Conservation (phyloP, 2,113 vertebrate genomes). For the Orcinus orca region DNA sequence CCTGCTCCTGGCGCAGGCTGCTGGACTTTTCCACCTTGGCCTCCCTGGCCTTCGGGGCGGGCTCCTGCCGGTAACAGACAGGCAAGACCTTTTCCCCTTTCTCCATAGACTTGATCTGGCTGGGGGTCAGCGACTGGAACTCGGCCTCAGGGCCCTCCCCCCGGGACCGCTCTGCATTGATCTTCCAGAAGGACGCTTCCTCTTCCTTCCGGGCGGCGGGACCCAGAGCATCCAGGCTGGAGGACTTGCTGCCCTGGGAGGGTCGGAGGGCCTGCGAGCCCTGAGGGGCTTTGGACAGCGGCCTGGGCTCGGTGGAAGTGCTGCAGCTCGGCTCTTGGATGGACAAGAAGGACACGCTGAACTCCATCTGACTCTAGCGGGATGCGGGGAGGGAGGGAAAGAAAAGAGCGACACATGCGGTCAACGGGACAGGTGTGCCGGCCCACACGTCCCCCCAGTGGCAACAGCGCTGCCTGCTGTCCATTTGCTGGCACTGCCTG, state of each 20-base stretch:
- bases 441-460: accelerated
- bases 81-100: constrained; percentile 95
- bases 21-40: constrained; percentile 82
- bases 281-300: constrained; percentile 76
- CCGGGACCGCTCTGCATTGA: constrained; percentile 93
- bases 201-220: constrained; percentile 86
- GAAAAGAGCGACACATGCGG: background rate
- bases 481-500: background rate
- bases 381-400: background rate
- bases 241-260: constrained; percentile 83
- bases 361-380: constrained; percentile 96
- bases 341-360: constrained; percentile 87
- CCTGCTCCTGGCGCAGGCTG: constrained; percentile 80
- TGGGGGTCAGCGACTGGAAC: constrained; percentile 95
- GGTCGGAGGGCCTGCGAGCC: constrained; percentile 82
- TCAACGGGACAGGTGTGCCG: accelerated
- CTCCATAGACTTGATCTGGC: constrained; percentile 98
- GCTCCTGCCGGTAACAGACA: constrained; percentile 89
- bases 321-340: constrained; percentile 83
- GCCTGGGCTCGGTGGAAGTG: constrained; percentile 83
- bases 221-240: constrained; percentile 83
- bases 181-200: constrained; percentile 95
- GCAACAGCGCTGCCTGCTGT: accelerated
- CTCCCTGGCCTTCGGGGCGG: constrained; percentile 81
- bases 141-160: constrained; percentile 91